phyloP scores from a whole-genome alignment of 2,113 vertebrate genomes.

The Narcine bancroftii region DNA sequence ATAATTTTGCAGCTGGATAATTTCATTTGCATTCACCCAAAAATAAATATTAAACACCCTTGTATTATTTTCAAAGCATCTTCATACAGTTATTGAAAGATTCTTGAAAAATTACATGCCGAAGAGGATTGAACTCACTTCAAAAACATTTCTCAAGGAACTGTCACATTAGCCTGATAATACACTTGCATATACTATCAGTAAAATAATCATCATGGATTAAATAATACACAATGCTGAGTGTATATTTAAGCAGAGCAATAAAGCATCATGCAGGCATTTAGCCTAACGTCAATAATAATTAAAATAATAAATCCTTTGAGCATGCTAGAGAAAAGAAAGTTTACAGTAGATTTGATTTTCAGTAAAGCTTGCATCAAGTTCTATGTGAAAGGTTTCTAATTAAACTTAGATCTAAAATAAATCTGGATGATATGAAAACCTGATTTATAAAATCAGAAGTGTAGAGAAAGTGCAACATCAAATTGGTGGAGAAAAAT shows the following conservation, averaged over 20 bases:
- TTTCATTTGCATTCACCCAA: constrained; percentile 30
- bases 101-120: not conserved
- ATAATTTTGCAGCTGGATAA: constrained; percentile 36
- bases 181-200: not conserved
- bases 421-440: not conserved
- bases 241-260: constrained; percentile 19
- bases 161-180: constrained; percentile 9
- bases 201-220: constrained; percentile 16
- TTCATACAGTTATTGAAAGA: constrained; percentile 27
- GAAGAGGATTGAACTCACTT: constrained; percentile 16
- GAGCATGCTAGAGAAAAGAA: not conserved
- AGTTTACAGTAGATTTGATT: constrained; percentile 18
- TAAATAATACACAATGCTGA: not conserved
- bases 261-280: not conserved
- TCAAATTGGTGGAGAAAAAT: not conserved
- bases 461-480: not conserved
- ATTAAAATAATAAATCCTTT: constrained; percentile 23
- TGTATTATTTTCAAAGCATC: constrained; percentile 18
- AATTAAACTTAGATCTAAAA: not conserved
- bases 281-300: constrained; percentile 24
- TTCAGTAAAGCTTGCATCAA: constrained; percentile 18
- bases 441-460: not conserved
- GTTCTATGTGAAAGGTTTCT: not conserved
- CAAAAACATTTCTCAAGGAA: constrained; percentile 16
- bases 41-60: constrained; percentile 35